These are phyloP conservation scores for Sminthurides aquaticus DNA, from an alignment of 2,888 invertebrate species.

Conservation along the genomic window DNA sequence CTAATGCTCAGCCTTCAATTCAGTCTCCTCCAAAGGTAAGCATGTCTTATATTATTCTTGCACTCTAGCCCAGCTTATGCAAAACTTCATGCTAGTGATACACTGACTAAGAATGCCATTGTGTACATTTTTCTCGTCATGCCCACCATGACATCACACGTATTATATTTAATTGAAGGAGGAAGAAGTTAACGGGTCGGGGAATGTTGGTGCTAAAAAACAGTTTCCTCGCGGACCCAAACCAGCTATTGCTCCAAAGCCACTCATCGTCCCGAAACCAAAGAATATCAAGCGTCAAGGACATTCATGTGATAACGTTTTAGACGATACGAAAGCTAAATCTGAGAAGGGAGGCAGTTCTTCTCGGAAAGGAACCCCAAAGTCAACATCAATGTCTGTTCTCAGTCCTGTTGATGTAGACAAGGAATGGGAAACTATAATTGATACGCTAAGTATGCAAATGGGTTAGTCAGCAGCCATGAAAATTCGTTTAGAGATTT, in stretches of 20 bases:
- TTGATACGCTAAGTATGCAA: constrained; percentile 86
- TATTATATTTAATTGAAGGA: not conserved
- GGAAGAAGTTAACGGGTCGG: not conserved
- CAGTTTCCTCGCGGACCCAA: constrained; percentile 40
- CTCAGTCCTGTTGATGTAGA: constrained; percentile 86
- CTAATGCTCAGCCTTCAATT: too few relatives aligned
- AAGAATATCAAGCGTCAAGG: constrained; percentile 42
- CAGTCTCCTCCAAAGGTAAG: too few relatives aligned
- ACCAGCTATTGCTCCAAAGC: constrained; percentile 42
- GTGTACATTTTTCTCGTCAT: too few relatives aligned
- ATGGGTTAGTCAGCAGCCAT: constrained; percentile 32
- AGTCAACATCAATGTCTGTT: constrained; percentile 54
- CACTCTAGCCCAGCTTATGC: too few relatives aligned
- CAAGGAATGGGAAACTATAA: constrained; percentile 94
- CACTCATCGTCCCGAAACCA: constrained; percentile 40
- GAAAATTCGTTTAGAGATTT: not conserved
- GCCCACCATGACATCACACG: too few relatives aligned
- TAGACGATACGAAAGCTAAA: constrained; percentile 36
- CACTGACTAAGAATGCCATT: too few relatives aligned
- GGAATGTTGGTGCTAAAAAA: not conserved
- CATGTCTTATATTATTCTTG: too few relatives aligned
- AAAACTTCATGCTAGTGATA: too few relatives aligned
- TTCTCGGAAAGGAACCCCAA: constrained; percentile 47
- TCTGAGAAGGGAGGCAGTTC: constrained; percentile 9
- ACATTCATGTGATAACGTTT: constrained; percentile 40